A percentile compares a stretch with the other conserved stretches of the same genome.
phyloP scores from a whole-genome alignment of 1,140 invertebrate genomes.

The Archivesica marissinica region DNA sequence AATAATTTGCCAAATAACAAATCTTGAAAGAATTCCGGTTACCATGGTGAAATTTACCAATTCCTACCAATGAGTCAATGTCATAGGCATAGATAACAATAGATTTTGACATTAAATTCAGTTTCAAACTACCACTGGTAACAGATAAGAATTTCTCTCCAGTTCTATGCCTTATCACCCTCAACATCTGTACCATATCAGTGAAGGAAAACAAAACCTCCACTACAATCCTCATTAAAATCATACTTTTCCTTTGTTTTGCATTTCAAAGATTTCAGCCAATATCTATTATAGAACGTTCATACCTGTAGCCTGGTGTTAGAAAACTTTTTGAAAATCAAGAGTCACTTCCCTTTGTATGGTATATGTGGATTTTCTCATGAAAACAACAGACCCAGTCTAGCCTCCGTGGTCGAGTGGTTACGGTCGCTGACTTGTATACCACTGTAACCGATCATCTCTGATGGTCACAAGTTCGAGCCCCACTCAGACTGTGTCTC shows the following conservation, averaged over 20 bases:
- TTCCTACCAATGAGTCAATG: constrained; percentile 56
- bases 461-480: too few species aligned
- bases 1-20: constrained; percentile 1
- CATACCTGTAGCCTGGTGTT: not conserved
- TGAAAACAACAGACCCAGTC: too few species aligned
- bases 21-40: constrained; percentile 48
- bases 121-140: constrained; percentile 53
- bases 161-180: constrained; percentile 29
- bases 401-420: too few species aligned
- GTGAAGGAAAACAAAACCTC: constrained; percentile 23
- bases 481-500: too few species aligned
- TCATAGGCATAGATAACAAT: constrained; percentile 55
- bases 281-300: constrained; percentile 4
- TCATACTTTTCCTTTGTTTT: constrained; percentile 53
- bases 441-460: too few species aligned
- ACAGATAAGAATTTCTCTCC: constrained; percentile 44
- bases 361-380: too few species aligned
- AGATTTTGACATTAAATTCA: constrained; percentile 62
- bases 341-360: not conserved
- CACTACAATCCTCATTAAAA: constrained; percentile 56
- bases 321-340: not conserved
- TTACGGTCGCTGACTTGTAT: too few species aligned
- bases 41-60: constrained; percentile 57
- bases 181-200: constrained; percentile 56
- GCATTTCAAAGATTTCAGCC: constrained; percentile 29